Evolutionary conservation across 2,888 invertebrate species (phyloP), one percentile per base, ranked within the genome.

Genomic region (Barypeithes pellucidus): DNA sequence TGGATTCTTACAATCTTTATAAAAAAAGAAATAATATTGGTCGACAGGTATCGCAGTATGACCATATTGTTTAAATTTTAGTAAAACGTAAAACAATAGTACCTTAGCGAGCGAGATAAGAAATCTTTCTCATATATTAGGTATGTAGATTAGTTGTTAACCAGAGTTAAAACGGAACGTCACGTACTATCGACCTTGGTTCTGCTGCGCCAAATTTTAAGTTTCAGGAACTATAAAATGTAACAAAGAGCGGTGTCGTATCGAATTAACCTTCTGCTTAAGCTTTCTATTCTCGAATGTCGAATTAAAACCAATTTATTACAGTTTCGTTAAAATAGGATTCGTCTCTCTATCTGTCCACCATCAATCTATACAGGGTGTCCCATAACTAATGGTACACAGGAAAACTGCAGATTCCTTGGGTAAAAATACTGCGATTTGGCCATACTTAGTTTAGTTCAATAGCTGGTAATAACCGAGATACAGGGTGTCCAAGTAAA

Each of bases 21-120:
- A n/a, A n/a, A n/a, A n/a, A 33, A 33, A 33, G 33, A 33, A 33
- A 33, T 33, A 8, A 8, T 33, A 33, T 33, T 4, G 33, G 4
- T n/a, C n/a, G n/a, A n/a, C n/a, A n/a, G n/a, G n/a, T n/a, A n/a
- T n/a, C n/a, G n/a, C n/a, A n/a, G n/a, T n/a, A n/a, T n/a, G n/a
- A n/a, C n/a, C n/a, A n/a, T n/a, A n/a, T n/a, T 47, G 24, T 52
- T 24, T 3, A 24, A 16, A 24, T 52, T 52, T n/a, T 22, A 24
- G 3, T 52, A 24, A n/a, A n/a, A 52, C 52, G 52, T 52, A 52
- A 12, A 52, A 52, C 22, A n/a, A 24, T 24, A 12, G 22, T 52
- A 24, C n/a, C 9, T 14, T 52, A 1, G 24, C 20, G 61, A 67
- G 8, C 24, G 24, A 24, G 52, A 52, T 52, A 52, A 52, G 52